Evolutionary conservation across 2,113 vertebrate species (phyloP).

Genomic region (Sinocyclocheilus grahami): DNA sequence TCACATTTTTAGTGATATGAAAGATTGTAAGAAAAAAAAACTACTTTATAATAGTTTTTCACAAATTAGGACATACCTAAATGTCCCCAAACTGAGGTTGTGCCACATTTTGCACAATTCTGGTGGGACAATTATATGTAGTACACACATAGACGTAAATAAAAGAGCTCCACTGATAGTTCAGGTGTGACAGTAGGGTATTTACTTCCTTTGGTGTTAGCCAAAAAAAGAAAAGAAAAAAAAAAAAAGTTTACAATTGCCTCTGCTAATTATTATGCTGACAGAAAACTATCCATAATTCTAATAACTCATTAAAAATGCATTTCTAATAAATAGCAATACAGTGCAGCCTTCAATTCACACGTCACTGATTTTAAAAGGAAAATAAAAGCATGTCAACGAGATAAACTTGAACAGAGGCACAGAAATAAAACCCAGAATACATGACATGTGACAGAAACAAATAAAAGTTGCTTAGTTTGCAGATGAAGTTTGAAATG

Average conservation of each 20-base stretch:
- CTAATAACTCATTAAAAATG: constrained; percentile 41
- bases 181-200: constrained; percentile 65
- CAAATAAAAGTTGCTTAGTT: background rate
- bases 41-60: too few relatives aligned
- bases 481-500: background rate
- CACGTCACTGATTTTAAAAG: constrained; percentile 52
- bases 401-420: constrained; percentile 25
- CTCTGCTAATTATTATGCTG: constrained; percentile 34
- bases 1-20: background rate
- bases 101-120: background rate
- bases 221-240: constrained; percentile 39
- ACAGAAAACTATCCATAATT: constrained; percentile 50
- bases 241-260: constrained; percentile 37
- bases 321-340: constrained; percentile 45
- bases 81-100: background rate
- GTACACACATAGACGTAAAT: background rate
- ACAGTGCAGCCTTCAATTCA: constrained; percentile 55
- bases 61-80: background rate
- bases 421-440: background rate
- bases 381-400: constrained; percentile 10
- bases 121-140: background rate
- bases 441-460: background rate
- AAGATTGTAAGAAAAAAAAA: background rate
- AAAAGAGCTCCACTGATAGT: background rate
- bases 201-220: constrained; percentile 66